Percentiles rank a stretch among this genome's conserved stretches.
Conservation (phyloP, 1,140 invertebrate genomes). For the Leptestheria dahalacensis region DNA sequence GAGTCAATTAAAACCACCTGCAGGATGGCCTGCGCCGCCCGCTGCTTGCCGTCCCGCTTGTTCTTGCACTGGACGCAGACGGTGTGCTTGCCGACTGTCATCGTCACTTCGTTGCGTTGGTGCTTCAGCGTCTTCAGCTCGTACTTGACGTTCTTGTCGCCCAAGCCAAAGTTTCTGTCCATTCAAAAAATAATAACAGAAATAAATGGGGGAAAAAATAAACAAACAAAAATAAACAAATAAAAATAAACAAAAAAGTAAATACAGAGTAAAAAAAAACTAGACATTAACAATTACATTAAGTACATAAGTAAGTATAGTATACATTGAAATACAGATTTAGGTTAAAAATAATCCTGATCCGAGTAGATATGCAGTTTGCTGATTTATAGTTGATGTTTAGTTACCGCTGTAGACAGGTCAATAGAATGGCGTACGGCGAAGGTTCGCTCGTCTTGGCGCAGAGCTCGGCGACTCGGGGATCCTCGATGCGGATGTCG, state of each 20-base stretch:
- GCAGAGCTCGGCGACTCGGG: conserved; percentile 82
- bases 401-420: conserved; percentile 61
- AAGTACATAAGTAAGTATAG: conserved; percentile 6
- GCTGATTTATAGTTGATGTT: background rate
- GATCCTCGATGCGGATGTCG: conserved; percentile 82
- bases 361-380: too few species aligned
- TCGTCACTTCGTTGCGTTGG: conserved; percentile 84
- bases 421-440: conserved; percentile 81
- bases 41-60: conserved; percentile 93
- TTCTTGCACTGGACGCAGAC: conserved; percentile 81
- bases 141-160: conserved; percentile 74
- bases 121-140: conserved; percentile 76
- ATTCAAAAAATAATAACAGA: conserved; percentile 11
- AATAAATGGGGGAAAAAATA: background rate
- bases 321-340: conserved; percentile 5
- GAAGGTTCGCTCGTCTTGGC: conserved; percentile 86
- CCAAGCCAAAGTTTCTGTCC: conserved; percentile 67
- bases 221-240: conserved; percentile 5
- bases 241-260: background rate
- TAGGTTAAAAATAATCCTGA: background rate
- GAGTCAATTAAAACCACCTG: conserved; percentile 43
- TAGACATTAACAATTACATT: conserved; percentile 3
- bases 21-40: conserved; percentile 86
- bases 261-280: conserved; percentile 1
- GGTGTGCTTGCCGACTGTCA: conserved; percentile 84